Base-by-base conservation (phyloP, 2,888 invertebrate genomes). In the Cataglyphis altisquamis region DNA sequence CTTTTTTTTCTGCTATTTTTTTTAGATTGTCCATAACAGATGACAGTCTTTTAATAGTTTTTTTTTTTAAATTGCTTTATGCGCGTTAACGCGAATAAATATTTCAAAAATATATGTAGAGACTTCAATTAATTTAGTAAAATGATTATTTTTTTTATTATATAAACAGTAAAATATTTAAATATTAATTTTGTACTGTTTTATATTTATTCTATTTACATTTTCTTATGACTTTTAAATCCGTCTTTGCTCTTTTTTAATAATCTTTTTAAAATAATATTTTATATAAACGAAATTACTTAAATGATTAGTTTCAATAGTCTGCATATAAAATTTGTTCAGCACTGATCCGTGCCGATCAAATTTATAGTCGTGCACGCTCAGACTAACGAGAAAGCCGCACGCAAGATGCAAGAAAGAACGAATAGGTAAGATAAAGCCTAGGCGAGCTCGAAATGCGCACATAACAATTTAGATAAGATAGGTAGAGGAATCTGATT, bases 341-440 rank as follows among this genome's bases (percentile, higher is more conserved):
- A 52, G 1, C 15, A 45, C 12, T 45, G 3, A 36, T 60, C 75
- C 63, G 62, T 70, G 78, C 78, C 83, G 84, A 89, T 91, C 86
- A 90, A 91, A 92, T 92, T 92, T 91, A 92, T 92, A 91, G 89
- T 89, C 77, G 84, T 73, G 86, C 85, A 72, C 87, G 67, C 32
- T 52, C 78, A 80, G 25, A 29, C 85, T 90, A 89, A 89, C 86
- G 88, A 87, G 90, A 84, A 86, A 73, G 83, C 83, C 83, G 70
- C 15, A 74, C 78, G 52, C 52, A 39, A 9, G 57, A 64, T 32
- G 32, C 10, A 8, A 21, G 57, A 66, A 80, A 81, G 70, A 62
- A 81, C 80, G 83, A 63, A 75, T 57, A 15, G 70, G 25, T 36
- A 57, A 87, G 84, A 88, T 85, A 86, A 87, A 85, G 67, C 60